Evolutionary conservation across 2,888 invertebrate species (phyloP).

Genomic region (Mimumesa dahlbomi): DNA sequence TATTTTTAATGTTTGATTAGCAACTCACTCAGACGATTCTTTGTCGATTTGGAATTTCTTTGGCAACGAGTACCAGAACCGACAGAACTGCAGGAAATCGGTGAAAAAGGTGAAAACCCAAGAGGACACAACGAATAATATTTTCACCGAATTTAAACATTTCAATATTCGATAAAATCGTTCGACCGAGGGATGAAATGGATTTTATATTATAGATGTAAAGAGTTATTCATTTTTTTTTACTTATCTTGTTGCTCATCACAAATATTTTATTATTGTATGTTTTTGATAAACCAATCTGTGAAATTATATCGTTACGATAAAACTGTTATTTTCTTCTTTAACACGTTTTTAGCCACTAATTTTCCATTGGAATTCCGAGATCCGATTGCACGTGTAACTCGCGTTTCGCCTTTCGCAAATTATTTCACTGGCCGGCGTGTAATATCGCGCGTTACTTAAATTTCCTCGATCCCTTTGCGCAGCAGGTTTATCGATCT

Average conservation of each 20-base stretch:
- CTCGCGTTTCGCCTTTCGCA: no score
- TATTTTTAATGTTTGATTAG: constrained; percentile 43
- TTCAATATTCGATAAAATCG: constrained; percentile 19
- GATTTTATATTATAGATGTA: no score
- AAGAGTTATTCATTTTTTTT: background rate
- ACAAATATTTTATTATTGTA: background rate
- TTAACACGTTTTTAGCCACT: no score
- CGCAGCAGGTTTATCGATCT: constrained; percentile 56
- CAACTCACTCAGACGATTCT: constrained; percentile 50
- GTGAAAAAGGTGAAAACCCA: rapidly evolving
- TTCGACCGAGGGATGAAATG: no score
- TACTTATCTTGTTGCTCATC: background rate
- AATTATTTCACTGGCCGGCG: no score
- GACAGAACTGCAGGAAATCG: background rate
- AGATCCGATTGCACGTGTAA: no score
- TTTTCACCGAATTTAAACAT: constrained; percentile 2
- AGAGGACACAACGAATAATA: background rate
- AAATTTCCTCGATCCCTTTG: constrained; percentile 37
- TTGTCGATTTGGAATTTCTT: constrained; percentile 70
- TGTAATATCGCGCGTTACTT: constrained; percentile 30
- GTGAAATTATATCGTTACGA: no score
- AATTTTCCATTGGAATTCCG: no score
- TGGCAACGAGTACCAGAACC: constrained; percentile 52
- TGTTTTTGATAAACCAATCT: no score
- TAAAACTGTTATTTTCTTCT: no score